These are phyloP conservation scores for Athalia circularis DNA, from an alignment of 2,888 invertebrate species.

Conservation along the genomic window DNA sequence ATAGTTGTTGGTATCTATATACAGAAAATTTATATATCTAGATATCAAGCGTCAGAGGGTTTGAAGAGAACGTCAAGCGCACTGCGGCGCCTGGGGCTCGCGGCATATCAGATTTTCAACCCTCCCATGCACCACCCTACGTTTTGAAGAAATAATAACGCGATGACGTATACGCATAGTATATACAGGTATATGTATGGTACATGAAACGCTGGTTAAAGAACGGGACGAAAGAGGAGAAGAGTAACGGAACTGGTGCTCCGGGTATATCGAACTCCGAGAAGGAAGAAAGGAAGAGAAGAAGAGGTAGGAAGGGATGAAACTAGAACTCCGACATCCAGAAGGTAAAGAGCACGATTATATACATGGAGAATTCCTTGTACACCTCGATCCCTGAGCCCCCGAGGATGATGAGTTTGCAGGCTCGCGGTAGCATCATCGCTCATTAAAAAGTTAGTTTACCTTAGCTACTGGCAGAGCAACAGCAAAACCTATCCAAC, in stretches of 20 bases:
- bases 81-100: constrained; percentile 17
- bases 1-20: not conserved
- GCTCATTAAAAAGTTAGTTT: constrained; percentile 35
- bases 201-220: too few relatives aligned
- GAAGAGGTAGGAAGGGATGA: constrained; percentile 12
- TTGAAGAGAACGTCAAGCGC: constrained; percentile 37
- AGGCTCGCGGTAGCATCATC: constrained; percentile 16
- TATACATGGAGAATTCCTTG: not conserved
- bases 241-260: not conserved
- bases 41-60: constrained; percentile 8
- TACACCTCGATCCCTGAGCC: too few relatives aligned
- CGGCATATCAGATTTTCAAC: constrained; percentile 25
- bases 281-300: too few relatives aligned
- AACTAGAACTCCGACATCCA: not conserved
- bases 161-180: not conserved
- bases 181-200: too few relatives aligned
- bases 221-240: not conserved
- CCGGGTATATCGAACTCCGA: not conserved
- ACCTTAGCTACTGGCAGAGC: not conserved
- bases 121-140: not conserved
- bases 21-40: not conserved
- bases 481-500: not conserved
- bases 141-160: constrained; percentile 22
- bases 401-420: not conserved
- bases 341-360: not conserved